Conservation (phyloP, 2,888 invertebrate genomes). For the Nipponacmea schrenckii region DNA sequence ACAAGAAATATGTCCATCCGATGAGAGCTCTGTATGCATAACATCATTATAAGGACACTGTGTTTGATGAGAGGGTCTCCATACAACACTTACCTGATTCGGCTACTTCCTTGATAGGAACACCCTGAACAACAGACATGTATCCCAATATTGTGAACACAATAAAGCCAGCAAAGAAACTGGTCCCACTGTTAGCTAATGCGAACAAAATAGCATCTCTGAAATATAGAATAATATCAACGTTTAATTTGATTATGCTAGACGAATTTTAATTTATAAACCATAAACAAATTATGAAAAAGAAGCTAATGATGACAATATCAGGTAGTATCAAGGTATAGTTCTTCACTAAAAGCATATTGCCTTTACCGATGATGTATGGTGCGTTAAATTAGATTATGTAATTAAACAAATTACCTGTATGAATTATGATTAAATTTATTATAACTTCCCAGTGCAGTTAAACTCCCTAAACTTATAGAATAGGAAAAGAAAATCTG, state of each 20-base stretch:
- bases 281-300: too few relatives aligned
- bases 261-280: too few relatives aligned
- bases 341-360: too few relatives aligned
- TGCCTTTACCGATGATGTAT: too few relatives aligned
- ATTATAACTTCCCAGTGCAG: slow-evolving; percentile 66
- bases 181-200: slow-evolving; percentile 59
- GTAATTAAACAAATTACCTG: slow-evolving; percentile 50
- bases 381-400: too few relatives aligned
- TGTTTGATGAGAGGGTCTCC: too few relatives aligned
- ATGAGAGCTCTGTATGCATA: too few relatives aligned
- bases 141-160: slow-evolving; percentile 61
- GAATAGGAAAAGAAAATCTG: slow-evolving; percentile 77
- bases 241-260: too few relatives aligned
- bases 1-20: too few relatives aligned
- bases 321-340: too few relatives aligned
- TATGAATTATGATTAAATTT: slow-evolving; percentile 62
- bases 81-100: slow-evolving; percentile 47
- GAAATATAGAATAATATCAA: slow-evolving; percentile 28
- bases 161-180: slow-evolving; percentile 61
- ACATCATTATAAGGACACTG: too few relatives aligned
- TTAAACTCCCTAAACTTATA: slow-evolving; percentile 73
- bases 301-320: too few relatives aligned
- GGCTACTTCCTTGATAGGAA: slow-evolving; percentile 52
- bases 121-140: slow-evolving; percentile 56
- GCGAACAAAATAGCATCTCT: slow-evolving; percentile 63